phyloP scores from a whole-genome alignment of 2,113 vertebrate genomes.

The Peromyscus californicus region DNA sequence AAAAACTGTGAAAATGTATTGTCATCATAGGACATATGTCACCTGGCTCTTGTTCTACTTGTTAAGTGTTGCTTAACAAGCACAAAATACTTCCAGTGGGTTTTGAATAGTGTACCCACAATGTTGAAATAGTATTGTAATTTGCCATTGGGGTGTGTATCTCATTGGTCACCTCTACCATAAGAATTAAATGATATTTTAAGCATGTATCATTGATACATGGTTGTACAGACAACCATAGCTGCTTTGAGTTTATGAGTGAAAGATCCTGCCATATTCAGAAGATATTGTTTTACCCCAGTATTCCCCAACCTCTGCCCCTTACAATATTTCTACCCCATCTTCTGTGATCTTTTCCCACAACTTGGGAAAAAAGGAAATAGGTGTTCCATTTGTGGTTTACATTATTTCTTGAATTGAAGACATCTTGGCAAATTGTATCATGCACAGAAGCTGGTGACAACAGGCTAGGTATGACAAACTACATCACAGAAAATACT shows the following conservation, averaged over 20 bases:
- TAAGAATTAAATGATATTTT: neutral
- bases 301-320: neutral
- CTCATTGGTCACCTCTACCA: neutral
- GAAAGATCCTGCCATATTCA: neutral
- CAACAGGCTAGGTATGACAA: neutral
- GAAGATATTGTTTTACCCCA: neutral
- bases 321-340: too few species aligned
- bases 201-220: neutral
- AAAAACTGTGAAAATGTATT: neutral
- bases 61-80: neutral
- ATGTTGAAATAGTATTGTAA: neutral
- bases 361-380: neutral
- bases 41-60: neutral
- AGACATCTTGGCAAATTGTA: neutral
- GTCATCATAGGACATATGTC: neutral
- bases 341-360: neutral
- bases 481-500: neutral
- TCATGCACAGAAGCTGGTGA: neutral
- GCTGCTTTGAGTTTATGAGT: too few species aligned
- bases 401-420: neutral
- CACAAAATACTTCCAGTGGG: slow-evolving; percentile 1
- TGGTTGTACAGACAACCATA: neutral
- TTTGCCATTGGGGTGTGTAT: neutral
- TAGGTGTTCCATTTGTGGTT: neutral
- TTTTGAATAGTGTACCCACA: neutral